Conservation (phyloP, 2,888 invertebrate genomes). For the Caenorhabditis panamensis region DNA sequence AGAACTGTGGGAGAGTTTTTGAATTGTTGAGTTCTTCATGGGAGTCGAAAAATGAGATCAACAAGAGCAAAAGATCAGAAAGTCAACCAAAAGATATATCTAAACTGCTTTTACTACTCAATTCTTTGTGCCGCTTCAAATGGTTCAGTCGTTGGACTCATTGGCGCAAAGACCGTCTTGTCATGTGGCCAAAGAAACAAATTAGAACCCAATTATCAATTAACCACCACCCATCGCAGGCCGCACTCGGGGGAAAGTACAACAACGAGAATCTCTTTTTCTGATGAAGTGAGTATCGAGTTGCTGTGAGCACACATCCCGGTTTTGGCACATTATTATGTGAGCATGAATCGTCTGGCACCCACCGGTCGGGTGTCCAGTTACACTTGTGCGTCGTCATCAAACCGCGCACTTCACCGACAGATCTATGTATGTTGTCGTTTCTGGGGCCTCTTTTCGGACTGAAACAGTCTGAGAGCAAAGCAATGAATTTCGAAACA, state of each 20-base stretch:
- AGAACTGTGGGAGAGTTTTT: conserved; percentile 27
- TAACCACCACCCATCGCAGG: conserved; percentile 8
- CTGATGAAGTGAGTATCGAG: conserved; percentile 40
- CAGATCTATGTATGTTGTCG: conserved; percentile 29
- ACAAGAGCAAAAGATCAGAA: neutral
- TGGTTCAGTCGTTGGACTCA: neutral
- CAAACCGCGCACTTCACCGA: conserved; percentile 16
- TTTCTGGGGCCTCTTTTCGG: conserved; percentile 2
- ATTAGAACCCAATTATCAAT: conserved; percentile 38
- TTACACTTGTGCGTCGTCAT: conserved; percentile 31
- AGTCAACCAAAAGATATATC: neutral
- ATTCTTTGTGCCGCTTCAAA: neutral
- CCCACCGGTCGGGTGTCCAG: conserved; percentile 43
- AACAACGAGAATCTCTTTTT: conserved; percentile 23
- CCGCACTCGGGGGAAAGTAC: conserved; percentile 17
- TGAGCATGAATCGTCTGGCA: conserved; percentile 49
- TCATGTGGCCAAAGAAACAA: neutral
- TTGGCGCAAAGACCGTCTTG: neutral
- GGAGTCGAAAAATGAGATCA: neutral
- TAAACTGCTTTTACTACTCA: neutral
- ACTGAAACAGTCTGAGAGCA: conserved; percentile 5
- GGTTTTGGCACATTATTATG: conserved; percentile 51
- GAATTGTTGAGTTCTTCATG: neutral
- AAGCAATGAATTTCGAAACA: conserved; percentile 48
- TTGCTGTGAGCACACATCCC: conserved; percentile 34